phyloP scores from a whole-genome alignment of 2,888 invertebrate genomes.

The Melinaea menophilus region DNA sequence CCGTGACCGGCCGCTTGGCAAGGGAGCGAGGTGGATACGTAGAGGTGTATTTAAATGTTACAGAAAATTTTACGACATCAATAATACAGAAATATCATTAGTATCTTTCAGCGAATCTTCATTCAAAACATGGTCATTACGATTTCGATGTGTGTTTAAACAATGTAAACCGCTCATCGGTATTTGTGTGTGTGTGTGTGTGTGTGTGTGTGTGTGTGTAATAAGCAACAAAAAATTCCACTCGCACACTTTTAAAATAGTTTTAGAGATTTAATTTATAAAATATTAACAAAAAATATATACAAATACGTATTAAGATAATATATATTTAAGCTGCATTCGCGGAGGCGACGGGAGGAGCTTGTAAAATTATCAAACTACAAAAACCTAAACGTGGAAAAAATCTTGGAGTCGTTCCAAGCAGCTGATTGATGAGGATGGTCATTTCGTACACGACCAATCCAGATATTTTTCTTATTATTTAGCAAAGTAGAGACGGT shows the following conservation, averaged over 20 bases:
- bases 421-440: constrained; percentile 79
- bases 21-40: constrained; percentile 68
- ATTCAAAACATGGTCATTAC: constrained; percentile 44
- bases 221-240: too few relatives aligned
- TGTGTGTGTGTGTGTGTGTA: too few relatives aligned
- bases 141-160: too few relatives aligned
- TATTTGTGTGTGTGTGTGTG: too few relatives aligned
- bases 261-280: too few relatives aligned
- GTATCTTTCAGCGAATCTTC: constrained; percentile 56
- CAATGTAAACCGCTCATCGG: too few relatives aligned
- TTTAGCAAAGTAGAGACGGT: constrained; percentile 74
- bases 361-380: constrained; percentile 68
- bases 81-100: constrained; percentile 68
- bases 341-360: constrained; percentile 54
- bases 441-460: constrained; percentile 78
- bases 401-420: constrained; percentile 75
- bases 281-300: not conserved
- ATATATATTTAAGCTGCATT: not conserved
- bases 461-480: constrained; percentile 77
- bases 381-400: constrained; percentile 77
- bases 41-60: constrained; percentile 68
- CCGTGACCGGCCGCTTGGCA: constrained; percentile 67
- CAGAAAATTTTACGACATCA: constrained; percentile 58
- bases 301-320: not conserved
- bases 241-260: too few relatives aligned